These are phyloP conservation scores for Xestia sexstrigata DNA, from an alignment of 2,888 invertebrate species.

Conservation along the genomic window DNA sequence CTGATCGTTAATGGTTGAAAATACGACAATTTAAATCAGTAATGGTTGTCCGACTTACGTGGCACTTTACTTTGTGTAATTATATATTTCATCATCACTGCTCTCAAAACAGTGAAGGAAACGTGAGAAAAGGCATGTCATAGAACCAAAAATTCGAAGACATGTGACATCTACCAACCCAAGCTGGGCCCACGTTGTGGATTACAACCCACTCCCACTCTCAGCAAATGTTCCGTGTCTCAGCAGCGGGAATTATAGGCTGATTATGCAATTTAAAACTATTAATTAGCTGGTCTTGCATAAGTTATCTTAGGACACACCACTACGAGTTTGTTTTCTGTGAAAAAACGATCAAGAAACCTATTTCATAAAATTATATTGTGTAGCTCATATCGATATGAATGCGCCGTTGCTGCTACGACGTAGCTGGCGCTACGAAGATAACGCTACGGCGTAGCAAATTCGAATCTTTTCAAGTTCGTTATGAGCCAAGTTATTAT, in stretches of 20 bases:
- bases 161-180: too few relatives aligned
- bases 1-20: neutral
- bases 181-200: neutral
- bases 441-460: slow-evolving; percentile 30
- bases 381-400: too few relatives aligned
- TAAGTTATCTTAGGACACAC: neutral
- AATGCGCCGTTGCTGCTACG: slow-evolving; percentile 20
- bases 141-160: too few relatives aligned
- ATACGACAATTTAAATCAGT: too few relatives aligned
- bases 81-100: too few relatives aligned
- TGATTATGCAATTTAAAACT: neutral
- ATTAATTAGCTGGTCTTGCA: neutral
- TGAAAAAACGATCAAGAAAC: neutral
- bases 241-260: too few relatives aligned
- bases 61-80: too few relatives aligned
- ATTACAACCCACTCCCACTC: too few relatives aligned
- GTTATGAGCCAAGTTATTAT: neutral
- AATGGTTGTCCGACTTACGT: too few relatives aligned
- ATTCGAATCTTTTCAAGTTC: neutral
- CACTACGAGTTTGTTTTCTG: neutral
- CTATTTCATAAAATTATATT: neutral
- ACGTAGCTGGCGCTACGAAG: slow-evolving; percentile 40
- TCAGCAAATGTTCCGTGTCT: too few relatives aligned
- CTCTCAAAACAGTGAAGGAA: neutral
- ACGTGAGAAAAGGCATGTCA: neutral